Conservation (phyloP, 2,888 invertebrate genomes). For the Ochlodes sylvanus region DNA sequence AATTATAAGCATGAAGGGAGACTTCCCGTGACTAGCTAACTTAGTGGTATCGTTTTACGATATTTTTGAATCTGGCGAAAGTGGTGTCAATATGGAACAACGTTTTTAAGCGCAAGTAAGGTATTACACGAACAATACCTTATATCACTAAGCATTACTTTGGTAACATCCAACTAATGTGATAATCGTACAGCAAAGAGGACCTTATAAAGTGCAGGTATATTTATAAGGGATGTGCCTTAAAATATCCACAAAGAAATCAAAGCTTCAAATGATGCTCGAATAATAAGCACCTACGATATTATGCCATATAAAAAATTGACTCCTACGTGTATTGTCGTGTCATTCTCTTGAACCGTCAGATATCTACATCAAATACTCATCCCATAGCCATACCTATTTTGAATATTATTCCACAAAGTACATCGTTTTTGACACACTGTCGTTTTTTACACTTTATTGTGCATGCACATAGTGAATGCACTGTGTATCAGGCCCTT, state of each 20-base stretch:
- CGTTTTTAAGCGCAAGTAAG: neutral
- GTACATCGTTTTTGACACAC: neutral
- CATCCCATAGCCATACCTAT: neutral
- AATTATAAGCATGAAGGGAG: neutral
- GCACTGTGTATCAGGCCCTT: neutral
- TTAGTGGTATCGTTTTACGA: slow-evolving; percentile 6
- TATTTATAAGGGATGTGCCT: slow-evolving; percentile 7
- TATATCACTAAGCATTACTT: neutral
- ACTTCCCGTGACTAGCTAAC: neutral
- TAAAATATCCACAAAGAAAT: slow-evolving; percentile 11
- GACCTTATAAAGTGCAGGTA: slow-evolving; percentile 12
- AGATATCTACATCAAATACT: slow-evolving; percentile 7
- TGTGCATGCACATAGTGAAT: neutral
- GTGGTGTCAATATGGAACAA: neutral
- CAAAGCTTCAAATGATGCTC: neutral
- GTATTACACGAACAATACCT: neutral
- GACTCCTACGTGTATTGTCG: slow-evolving; percentile 32
- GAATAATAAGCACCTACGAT: slow-evolving; percentile 9
- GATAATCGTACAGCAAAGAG: slow-evolving; percentile 16
- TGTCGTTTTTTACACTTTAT: no score
- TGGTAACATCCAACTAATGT: slow-evolving; percentile 4
- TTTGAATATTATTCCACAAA: neutral
- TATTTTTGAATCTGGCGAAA: neutral
- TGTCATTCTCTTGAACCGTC: slow-evolving; percentile 20
- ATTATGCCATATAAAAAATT: slow-evolving; percentile 27